Conservation (phyloP, 64 coral and sea anemone genomes). For the Trachythela sp. region DNA sequence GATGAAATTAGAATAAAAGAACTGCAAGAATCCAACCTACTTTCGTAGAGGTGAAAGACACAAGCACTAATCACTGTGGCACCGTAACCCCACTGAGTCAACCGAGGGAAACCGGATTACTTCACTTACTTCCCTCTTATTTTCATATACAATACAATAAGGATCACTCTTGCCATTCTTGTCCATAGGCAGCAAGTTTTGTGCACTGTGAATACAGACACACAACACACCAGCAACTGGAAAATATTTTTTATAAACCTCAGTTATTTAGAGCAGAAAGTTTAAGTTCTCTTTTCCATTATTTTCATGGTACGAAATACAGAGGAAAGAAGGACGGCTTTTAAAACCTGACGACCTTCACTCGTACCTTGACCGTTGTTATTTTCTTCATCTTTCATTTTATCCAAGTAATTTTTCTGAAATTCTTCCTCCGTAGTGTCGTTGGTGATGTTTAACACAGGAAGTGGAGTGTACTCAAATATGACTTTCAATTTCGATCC, state of each 20-base stretch:
- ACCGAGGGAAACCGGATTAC: neutral
- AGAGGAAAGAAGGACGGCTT: neutral
- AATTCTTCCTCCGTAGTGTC: constrained; percentile 32
- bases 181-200: constrained; percentile 65
- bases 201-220: constrained; percentile 53
- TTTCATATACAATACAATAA: constrained; percentile 68
- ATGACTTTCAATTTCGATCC: constrained; percentile 29
- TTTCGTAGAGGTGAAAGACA: no score
- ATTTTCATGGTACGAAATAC: no score
- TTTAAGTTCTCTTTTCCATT: neutral
- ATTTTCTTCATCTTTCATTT: neutral
- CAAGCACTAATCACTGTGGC: no score
- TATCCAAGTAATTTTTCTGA: constrained; percentile 18
- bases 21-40: no score
- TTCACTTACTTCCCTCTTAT: constrained; percentile 35
- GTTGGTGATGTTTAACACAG: constrained; percentile 48
- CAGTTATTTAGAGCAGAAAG: neutral
- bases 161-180: constrained; percentile 65
- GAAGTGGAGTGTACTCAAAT: constrained; percentile 54
- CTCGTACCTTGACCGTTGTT: neutral
- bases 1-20: no score
- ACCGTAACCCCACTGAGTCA: no score
- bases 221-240: constrained; percentile 63
- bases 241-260: neutral
- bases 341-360: neutral